Evolutionary conservation across 2,888 invertebrate genomes (phyloP).

Genomic region (Elaeidobius kamerunicus): DNA sequence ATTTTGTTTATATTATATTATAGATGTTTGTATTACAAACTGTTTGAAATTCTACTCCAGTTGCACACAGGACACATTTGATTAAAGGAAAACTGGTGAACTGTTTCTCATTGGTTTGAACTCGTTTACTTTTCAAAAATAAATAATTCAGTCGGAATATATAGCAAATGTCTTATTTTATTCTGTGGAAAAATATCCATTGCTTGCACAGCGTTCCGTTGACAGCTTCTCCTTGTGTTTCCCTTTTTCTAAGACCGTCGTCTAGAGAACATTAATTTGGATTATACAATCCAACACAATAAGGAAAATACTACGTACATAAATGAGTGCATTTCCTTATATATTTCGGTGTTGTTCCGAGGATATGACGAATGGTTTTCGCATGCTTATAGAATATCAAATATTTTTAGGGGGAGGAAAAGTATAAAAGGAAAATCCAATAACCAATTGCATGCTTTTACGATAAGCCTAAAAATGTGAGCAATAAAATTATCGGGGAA

Average conservation of each 20-base stretch:
- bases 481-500: background rate
- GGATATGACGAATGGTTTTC: background rate
- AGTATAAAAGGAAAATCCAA: too few relatives aligned
- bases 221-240: conserved; percentile 22
- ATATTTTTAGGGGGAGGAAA: too few relatives aligned
- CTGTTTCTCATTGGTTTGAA: conserved; percentile 10
- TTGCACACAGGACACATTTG: too few relatives aligned
- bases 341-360: background rate
- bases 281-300: conserved; percentile 24
- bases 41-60: too few relatives aligned
- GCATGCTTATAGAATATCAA: too few relatives aligned
- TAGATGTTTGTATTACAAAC: too few relatives aligned
- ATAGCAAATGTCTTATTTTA: conserved; percentile 20
- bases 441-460: too few relatives aligned
- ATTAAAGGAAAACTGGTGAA: conserved; percentile 8
- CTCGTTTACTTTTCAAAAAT: conserved; percentile 17
- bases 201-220: conserved; percentile 16
- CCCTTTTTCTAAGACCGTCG: conserved; percentile 17
- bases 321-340: background rate
- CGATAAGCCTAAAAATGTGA: too few relatives aligned
- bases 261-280: conserved; percentile 26
- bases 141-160: conserved; percentile 18
- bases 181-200: conserved; percentile 23
- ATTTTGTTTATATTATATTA: too few relatives aligned
- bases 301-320: conserved; percentile 10